Percentiles rank a stretch among this genome's conserved stretches.
Conservation (phyloP, 2,888 invertebrate species). For the Latrodectus hesperus region DNA sequence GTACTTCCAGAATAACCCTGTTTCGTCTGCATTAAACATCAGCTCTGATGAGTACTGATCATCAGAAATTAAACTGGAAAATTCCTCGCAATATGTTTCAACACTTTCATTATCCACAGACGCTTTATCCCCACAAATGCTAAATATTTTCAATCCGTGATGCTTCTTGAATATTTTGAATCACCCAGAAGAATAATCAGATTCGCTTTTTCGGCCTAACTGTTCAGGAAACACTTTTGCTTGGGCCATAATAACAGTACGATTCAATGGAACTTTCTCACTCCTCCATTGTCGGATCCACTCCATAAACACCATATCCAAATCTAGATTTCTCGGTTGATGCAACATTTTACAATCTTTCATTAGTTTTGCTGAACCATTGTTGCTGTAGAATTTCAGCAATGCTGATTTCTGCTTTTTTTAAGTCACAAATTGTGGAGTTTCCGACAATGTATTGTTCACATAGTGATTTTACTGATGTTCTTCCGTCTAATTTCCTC, state of each 20-base stretch:
- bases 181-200: not conserved
- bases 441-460: no score
- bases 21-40: not conserved
- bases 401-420: not conserved
- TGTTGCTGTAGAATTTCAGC: not conserved
- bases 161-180: no score
- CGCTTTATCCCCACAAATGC: not conserved
- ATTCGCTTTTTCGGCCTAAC: not conserved
- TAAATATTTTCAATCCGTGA: not conserved
- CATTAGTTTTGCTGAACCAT: not conserved
- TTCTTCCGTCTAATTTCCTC: no score
- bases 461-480: no score
- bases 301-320: not conserved
- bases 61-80: not conserved
- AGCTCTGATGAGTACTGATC: not conserved
- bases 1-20: not conserved
- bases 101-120: not conserved
- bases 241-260: not conserved
- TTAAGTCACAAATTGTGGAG: no score
- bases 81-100: not conserved
- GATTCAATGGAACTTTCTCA: not conserved
- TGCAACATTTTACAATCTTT: not conserved
- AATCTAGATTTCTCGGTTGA: not conserved
- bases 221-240: not conserved
- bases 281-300: not conserved